These are phyloP conservation scores for Globodera ellingtonae DNA, from an alignment of 1,140 invertebrate species.

Conservation along the genomic window DNA sequence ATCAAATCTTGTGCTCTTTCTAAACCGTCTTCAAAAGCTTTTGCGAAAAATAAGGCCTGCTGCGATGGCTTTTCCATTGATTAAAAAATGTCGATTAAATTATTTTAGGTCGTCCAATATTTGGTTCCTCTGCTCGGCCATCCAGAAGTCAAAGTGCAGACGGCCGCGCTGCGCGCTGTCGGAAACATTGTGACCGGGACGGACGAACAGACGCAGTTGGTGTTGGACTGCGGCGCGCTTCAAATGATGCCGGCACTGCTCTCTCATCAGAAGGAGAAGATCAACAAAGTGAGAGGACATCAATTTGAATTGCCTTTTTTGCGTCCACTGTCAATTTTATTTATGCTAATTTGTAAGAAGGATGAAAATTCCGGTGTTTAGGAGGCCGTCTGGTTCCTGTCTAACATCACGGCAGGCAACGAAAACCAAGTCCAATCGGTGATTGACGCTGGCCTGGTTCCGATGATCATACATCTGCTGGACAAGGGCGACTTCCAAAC, in stretches of 20 bases:
- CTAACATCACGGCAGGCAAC: constrained; percentile 97
- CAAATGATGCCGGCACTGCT: constrained; percentile 86
- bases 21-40: no score
- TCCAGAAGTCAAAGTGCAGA: constrained; percentile 93
- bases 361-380: constrained; percentile 62
- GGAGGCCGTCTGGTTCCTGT: constrained; percentile 98
- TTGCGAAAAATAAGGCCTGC: no score
- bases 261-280: constrained; percentile 82
- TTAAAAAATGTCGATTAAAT: neutral
- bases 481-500: constrained; percentile 92
- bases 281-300: constrained; percentile 73
- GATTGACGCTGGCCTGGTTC: constrained; percentile 88
- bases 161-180: constrained; percentile 90
- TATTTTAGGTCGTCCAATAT: constrained; percentile 75
- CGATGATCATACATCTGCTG: constrained; percentile 89
- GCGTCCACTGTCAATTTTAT: neutral
- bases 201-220: constrained; percentile 95
- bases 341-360: neutral
- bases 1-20: no score
- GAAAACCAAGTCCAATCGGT: constrained; percentile 89
- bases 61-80: neutral
- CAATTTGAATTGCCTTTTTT: neutral
- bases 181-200: constrained; percentile 99
- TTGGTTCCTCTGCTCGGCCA: constrained; percentile 91
- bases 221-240: constrained; percentile 87